These are phyloP conservation scores for Rhamnusium bicolor DNA, from an alignment of 2,888 invertebrate species.

Conservation along the genomic window DNA sequence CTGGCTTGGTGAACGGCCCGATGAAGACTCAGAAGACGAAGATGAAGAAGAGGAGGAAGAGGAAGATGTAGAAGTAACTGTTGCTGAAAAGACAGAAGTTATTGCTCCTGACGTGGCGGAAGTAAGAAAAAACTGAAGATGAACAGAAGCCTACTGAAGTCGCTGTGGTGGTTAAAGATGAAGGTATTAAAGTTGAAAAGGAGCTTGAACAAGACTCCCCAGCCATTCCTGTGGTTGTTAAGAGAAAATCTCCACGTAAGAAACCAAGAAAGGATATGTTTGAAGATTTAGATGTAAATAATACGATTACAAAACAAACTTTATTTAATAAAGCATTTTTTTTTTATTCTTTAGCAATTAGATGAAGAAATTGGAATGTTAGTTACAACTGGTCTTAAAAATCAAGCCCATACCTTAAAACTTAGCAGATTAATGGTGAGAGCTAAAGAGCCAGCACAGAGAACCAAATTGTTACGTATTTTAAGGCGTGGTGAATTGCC, in stretches of 20 bases:
- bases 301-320: constrained; percentile 5
- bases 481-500: constrained; percentile 87
- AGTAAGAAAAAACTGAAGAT: constrained; percentile 70
- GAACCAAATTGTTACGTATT: constrained; percentile 83
- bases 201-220: constrained; percentile 43
- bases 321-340: constrained; percentile 25
- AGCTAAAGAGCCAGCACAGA: constrained; percentile 86
- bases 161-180: constrained; percentile 35
- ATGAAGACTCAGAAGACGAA: constrained; percentile 78
- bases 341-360: constrained; percentile 73
- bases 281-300: constrained; percentile 77
- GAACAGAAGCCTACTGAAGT: constrained; percentile 52
- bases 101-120: constrained; percentile 58
- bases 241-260: constrained; percentile 64
- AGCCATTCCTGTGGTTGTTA: constrained; percentile 48
- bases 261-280: constrained; percentile 71
- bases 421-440: constrained; percentile 94
- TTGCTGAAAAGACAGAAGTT: constrained; percentile 34
- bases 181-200: constrained; percentile 38
- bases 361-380: constrained; percentile 92
- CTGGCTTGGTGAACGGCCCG: constrained; percentile 94
- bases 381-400: constrained; percentile 85
- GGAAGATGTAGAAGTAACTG: constrained; percentile 64
- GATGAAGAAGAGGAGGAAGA: constrained; percentile 72
- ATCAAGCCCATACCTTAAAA: constrained; percentile 90